phyloP scores from a whole-genome alignment of 2,797 vertebrate genomes.

The Syndactyla subalaris region DNA sequence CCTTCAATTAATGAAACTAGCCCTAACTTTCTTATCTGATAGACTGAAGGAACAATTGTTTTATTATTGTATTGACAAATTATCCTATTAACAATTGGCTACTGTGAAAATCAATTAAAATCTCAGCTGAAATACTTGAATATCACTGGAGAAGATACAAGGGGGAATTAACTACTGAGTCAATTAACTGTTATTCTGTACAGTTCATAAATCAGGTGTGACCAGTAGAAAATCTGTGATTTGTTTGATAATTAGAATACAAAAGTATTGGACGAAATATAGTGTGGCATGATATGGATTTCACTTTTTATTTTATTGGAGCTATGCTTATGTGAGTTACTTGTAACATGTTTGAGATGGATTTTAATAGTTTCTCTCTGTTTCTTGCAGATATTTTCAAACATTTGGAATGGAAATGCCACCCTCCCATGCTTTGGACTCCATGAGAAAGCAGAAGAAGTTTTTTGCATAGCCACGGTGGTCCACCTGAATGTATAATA shows the following conservation, averaged over 20 bases:
- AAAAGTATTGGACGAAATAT: slow-evolving; percentile 60
- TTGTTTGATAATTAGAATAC: slow-evolving; percentile 71
- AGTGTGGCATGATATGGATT: slow-evolving; percentile 9
- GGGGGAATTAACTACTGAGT: slow-evolving; percentile 67
- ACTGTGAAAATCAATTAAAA: slow-evolving; percentile 83
- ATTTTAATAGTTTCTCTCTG: slow-evolving; percentile 25
- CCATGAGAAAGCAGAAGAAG: background rate
- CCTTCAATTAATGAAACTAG: slow-evolving; percentile 86
- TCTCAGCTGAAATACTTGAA: slow-evolving; percentile 69
- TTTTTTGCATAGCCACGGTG: background rate
- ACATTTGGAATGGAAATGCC: background rate
- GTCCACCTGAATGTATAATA: background rate
- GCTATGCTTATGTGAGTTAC: background rate
- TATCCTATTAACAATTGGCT: slow-evolving; percentile 87
- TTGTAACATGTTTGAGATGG: background rate
- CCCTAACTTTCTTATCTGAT: slow-evolving; percentile 89
- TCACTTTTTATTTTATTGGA: slow-evolving; percentile 55
- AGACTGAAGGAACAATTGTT: slow-evolving; percentile 85
- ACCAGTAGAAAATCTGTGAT: slow-evolving; percentile 71
- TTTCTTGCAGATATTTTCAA: slow-evolving; percentile 4
- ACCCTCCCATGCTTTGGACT: background rate
- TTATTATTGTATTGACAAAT: slow-evolving; percentile 89
- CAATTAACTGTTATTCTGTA: slow-evolving; percentile 62
- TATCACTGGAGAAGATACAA: slow-evolving; percentile 65
- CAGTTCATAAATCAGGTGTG: slow-evolving; percentile 68